Base-by-base conservation (phyloP, 2,797 vertebrate species). In the Geotrypetes seraphini region DNA sequence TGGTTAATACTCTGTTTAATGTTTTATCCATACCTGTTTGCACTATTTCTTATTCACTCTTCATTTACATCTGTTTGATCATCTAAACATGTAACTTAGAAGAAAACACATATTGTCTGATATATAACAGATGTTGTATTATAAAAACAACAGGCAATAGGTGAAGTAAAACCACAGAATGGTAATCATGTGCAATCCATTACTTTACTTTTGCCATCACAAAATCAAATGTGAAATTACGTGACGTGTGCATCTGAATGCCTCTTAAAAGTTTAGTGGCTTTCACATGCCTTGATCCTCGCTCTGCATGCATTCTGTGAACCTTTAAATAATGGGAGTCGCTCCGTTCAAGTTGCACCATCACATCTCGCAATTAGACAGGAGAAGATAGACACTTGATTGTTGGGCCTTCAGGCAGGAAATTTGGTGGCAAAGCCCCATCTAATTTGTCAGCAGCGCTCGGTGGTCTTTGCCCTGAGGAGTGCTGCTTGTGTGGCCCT, bases 371-470 rank as follows among this genome's bases (percentile, higher is more conserved):
- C 5, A 19, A 24, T 47, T 46, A 43, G 50, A 72, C 3, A 47
- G n/a, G n/a, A n/a, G n/a, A n/a, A n/a, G n/a, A n/a, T n/a, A n/a
- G 73, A 61, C 68, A 8, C 50, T 75, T 78, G 80, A 76, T 63
- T 66, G 69, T 69, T 26, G 79, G 62, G 69, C 49, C 57, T 71
- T 69, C 63, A 82, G 83, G 81, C 78, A 84, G 74, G 62, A 60
- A 58, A 40, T 75, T 71, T 58, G 83, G 75, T 67, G 46, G 65
- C 2, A 8, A 31, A 69, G 79, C 84, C 80, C 81, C 53, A 60
- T 84, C 68, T 52, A 52, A 78, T 85, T 36, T 81, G 81, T 83
- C 82, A 83, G 54, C 53, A 47, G 19, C 62, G 31, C 70, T n/a
- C 58, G 32, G 66, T 51, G 75, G 68, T 53, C 62, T 33, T 54